These are phyloP conservation scores for Hylaeus volcanicus DNA, from an alignment of 1,140 invertebrate genomes.

Conservation along the genomic window DNA sequence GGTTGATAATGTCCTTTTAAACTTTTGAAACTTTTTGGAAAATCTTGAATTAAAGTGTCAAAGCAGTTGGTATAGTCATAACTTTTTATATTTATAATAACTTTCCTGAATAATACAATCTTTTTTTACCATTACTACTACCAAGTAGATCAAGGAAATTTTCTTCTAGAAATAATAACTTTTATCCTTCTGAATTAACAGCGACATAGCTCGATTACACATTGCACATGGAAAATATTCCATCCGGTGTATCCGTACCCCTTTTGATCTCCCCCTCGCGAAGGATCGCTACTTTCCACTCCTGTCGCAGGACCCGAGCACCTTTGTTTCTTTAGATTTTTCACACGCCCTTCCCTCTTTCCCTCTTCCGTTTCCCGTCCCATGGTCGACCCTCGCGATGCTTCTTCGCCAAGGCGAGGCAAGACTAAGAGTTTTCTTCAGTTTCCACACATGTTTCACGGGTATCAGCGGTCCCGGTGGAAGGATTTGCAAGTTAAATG, in stretches of 20 bases:
- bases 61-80: too few species aligned
- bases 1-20: neutral
- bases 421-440: slow-evolving; percentile 62
- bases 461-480: slow-evolving; percentile 68
- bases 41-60: too few species aligned
- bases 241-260: slow-evolving; percentile 39
- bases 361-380: slow-evolving; percentile 25
- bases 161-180: neutral
- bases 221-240: slow-evolving; percentile 49
- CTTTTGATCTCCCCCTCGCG: slow-evolving; percentile 39
- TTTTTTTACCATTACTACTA: too few species aligned
- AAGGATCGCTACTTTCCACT: slow-evolving; percentile 58
- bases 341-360: slow-evolving; percentile 61
- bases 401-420: slow-evolving; percentile 37
- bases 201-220: neutral
- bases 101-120: too few species aligned
- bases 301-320: slow-evolving; percentile 46
- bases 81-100: too few species aligned
- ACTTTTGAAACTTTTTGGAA: too few species aligned
- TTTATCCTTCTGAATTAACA: neutral
- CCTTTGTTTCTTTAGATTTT: slow-evolving; percentile 71
- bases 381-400: slow-evolving; percentile 38
- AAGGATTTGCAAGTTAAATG: slow-evolving; percentile 78
- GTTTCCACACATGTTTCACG: slow-evolving; percentile 71
- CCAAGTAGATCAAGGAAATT: neutral